Conservation (phyloP, 2,888 invertebrate genomes). For the Plagodis pulveraria region DNA sequence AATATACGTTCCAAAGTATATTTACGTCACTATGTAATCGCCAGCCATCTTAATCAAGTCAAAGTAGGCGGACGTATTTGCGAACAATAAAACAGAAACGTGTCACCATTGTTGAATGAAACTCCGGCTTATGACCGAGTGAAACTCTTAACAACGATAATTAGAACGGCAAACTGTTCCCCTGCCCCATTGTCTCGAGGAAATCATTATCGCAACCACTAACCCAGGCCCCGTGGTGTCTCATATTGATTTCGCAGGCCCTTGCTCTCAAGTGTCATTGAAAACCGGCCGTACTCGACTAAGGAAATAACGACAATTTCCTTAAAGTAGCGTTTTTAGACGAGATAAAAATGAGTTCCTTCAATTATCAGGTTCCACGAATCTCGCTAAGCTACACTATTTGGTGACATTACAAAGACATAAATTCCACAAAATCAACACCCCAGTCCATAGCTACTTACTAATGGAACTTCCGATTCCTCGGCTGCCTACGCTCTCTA, state of each 20-base stretch:
- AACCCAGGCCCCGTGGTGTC: slow-evolving; percentile 13
- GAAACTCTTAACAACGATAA: slow-evolving; percentile 58
- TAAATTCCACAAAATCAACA: slow-evolving; percentile 38
- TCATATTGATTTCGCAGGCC: slow-evolving; percentile 12
- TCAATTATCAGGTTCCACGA: slow-evolving; percentile 14
- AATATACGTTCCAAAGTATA: too few species aligned
- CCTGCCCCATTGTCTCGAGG: slow-evolving; percentile 40
- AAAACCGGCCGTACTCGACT: slow-evolving; percentile 13
- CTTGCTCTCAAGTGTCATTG: slow-evolving; percentile 10
- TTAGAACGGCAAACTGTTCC: slow-evolving; percentile 55
- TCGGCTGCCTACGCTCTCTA: slow-evolving; percentile 28
- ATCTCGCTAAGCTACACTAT: slow-evolving; percentile 17
- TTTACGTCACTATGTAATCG: slow-evolving; percentile 35
- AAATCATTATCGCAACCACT: slow-evolving; percentile 46
- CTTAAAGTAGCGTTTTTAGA: slow-evolving; percentile 12
- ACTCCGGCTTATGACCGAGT: slow-evolving; percentile 54
- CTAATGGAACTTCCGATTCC: slow-evolving; percentile 6
- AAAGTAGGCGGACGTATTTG: slow-evolving; percentile 58
- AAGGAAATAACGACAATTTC: slow-evolving; percentile 18
- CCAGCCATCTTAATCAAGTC: slow-evolving; percentile 55
- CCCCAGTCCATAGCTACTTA: slow-evolving; percentile 28
- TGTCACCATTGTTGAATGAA: slow-evolving; percentile 61
- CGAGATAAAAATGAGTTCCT: slow-evolving; percentile 23
- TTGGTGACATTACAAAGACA: slow-evolving; percentile 7
- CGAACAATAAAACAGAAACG: slow-evolving; percentile 66